Evolutionary conservation across 92 coral and sea anemone genomes (phyloP).

Genomic region (Porites lobata): DNA sequence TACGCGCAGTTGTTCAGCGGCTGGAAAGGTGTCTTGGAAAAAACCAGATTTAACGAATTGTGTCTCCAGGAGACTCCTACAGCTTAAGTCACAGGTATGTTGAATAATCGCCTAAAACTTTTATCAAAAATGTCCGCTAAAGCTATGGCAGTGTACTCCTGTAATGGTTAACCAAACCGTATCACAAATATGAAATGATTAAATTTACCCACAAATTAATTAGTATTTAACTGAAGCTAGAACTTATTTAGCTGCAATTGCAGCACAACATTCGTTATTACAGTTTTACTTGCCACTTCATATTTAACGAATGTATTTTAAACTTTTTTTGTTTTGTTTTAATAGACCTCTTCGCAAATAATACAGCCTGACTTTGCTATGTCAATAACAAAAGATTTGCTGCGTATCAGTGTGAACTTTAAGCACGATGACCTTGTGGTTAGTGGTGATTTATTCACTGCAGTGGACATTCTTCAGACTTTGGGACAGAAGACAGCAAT

Average conservation of each 20-base stretch:
- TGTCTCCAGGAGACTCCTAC: slow-evolving; percentile 1
- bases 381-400: slow-evolving; percentile 59
- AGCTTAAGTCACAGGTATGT: slow-evolving; percentile 6
- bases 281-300: too few species aligned
- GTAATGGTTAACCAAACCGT: too few species aligned
- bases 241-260: too few species aligned
- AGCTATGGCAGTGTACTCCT: too few species aligned
- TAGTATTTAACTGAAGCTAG: too few species aligned
- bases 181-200: too few species aligned
- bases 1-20: slow-evolving; percentile 25
- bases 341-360: slow-evolving; percentile 18
- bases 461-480: slow-evolving; percentile 73
- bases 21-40: slow-evolving; percentile 75
- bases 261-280: too few species aligned
- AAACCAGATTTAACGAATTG: slow-evolving; percentile 82
- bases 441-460: slow-evolving; percentile 82
- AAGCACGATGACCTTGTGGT: slow-evolving; percentile 47
- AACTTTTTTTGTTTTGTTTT: background rate
- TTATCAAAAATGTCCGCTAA: background rate
- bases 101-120: background rate
- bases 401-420: slow-evolving; percentile 44
- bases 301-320: too few species aligned
- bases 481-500: slow-evolving; percentile 56
- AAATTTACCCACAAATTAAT: too few species aligned
- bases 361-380: slow-evolving; percentile 35